Evolutionary conservation across 2,888 invertebrate species (phyloP), one percentile per base, ranked within the genome.

Genomic region (Catonia carolina): DNA sequence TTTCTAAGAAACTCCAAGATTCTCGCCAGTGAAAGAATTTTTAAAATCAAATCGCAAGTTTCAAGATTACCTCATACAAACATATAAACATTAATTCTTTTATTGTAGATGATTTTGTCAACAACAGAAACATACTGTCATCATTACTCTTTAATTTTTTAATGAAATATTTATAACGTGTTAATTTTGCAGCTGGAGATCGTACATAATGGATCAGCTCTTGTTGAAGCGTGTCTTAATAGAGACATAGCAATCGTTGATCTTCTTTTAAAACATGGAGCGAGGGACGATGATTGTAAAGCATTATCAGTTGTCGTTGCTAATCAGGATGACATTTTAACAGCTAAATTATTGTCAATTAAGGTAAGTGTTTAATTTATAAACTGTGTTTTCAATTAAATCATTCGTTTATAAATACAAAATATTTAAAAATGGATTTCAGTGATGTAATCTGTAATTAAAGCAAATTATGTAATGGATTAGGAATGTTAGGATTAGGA

Each of bases 231-330:
- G 12, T 84, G 84, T 63, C 76, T 79, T 56, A 80, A 82, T 63
- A 76, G 82, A 37, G 85, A 87, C 67, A 73, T 80, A 22, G 78
- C 82, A 22, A 80, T 89, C 67, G 84, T 87, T n/a, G 88, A 90
- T 68, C 71, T 88, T 53, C 73, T 95, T 48, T 73, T 95, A 51
- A 80, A 81, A 64, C 79, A 84, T 68, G 92, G 93, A 17, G 96
- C 96, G 0, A 76, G 85, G 17, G 98, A 98, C 76, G 88, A 92
- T 58, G 85, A 89, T 59, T 85, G 88, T 56, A 79, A 84, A 63
- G 96, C 96, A 2, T 76, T 96, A 42, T 75, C 80, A 31, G 84
- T 89, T 61, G 88, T 89, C 4, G 84, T 87, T 1, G 74, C 78
- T 18, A 83, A 84, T 64, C 81, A 82, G 15, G 88, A 94, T 68